Percentiles rank a stretch among this genome's conserved stretches.
phyloP scores from a whole-genome alignment of 2,888 invertebrate species.

The Andrena bicolor region DNA sequence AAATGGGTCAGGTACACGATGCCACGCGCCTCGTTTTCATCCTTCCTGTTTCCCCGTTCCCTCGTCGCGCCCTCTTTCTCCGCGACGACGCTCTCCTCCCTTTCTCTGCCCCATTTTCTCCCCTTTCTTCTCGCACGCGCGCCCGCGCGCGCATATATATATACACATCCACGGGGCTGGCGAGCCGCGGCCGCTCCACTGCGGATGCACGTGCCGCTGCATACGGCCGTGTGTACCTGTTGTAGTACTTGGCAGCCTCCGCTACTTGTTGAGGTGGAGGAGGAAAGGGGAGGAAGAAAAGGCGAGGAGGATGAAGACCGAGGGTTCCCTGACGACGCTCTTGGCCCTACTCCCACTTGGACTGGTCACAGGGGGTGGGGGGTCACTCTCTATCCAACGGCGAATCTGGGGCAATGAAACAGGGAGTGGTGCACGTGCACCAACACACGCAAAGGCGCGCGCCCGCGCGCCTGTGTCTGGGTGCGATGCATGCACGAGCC shows the following conservation, averaged over 20 bases:
- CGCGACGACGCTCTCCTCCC: background rate
- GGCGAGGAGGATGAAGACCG: conserved; percentile 21
- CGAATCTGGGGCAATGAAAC: conserved; percentile 83
- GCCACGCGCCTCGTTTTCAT: conserved; percentile 62
- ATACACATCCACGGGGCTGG: background rate
- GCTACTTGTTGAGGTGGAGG: conserved; percentile 73
- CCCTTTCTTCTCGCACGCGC: conserved; percentile 20
- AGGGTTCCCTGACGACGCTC: conserved; percentile 63
- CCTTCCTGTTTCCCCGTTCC: conserved; percentile 54
- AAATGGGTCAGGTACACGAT: conserved; percentile 82
- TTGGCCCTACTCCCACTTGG: conserved; percentile 55
- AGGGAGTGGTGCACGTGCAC: conserved; percentile 81
- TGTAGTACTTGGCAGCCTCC: conserved; percentile 54
- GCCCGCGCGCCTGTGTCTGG: background rate
- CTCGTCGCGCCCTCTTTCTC: conserved; percentile 12
- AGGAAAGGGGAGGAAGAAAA: conserved; percentile 23
- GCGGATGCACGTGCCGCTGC: conserved; percentile 33
- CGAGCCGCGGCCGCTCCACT: conserved; percentile 1
- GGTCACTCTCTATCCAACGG: conserved; percentile 72
- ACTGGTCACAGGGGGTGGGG: conserved; percentile 70
- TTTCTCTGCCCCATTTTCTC: background rate
- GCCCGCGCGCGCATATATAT: background rate
- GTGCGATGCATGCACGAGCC: background rate
- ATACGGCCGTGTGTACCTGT: conserved; percentile 38
- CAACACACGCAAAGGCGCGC: conserved; percentile 69